A percentile compares a stretch with the other conserved stretches of the same genome.
phyloP scores from a whole-genome alignment of 2,888 invertebrate species.

The Amphipoea oculea region DNA sequence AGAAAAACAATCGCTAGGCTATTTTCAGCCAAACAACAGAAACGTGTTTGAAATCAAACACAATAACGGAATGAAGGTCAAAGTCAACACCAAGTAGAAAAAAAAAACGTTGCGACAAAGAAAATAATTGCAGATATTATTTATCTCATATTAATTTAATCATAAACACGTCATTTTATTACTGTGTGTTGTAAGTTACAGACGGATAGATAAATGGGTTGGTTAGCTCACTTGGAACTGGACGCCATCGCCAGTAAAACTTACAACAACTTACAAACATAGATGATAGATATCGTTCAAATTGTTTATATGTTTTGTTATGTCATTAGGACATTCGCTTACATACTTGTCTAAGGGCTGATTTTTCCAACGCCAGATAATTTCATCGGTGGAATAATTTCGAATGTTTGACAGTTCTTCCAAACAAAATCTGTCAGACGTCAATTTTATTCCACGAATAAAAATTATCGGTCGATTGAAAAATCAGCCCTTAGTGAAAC shows the following conservation, averaged over 20 bases:
- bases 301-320: slow-evolving; percentile 31
- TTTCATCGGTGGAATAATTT: no score
- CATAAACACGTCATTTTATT: slow-evolving; percentile 42
- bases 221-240: slow-evolving; percentile 26
- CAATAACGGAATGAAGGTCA: slow-evolving; percentile 35
- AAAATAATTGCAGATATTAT: slow-evolving; percentile 11
- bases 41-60: slow-evolving; percentile 31
- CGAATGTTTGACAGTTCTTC: no score
- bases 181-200: slow-evolving; percentile 37
- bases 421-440: no score
- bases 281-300: not conserved
- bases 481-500: not conserved
- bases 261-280: not conserved
- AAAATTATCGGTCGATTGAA: no score
- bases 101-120: slow-evolving; percentile 14
- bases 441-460: no score
- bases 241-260: slow-evolving; percentile 21
- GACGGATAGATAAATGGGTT: slow-evolving; percentile 54
- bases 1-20: slow-evolving; percentile 57
- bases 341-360: not conserved
- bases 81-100: not conserved
- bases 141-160: slow-evolving; percentile 37
- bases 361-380: no score
- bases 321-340: slow-evolving; percentile 13
- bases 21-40: slow-evolving; percentile 37